These are phyloP conservation scores for Pemphigus obesinymphae DNA, from an alignment of 1,140 invertebrate species.

Conservation along the genomic window DNA sequence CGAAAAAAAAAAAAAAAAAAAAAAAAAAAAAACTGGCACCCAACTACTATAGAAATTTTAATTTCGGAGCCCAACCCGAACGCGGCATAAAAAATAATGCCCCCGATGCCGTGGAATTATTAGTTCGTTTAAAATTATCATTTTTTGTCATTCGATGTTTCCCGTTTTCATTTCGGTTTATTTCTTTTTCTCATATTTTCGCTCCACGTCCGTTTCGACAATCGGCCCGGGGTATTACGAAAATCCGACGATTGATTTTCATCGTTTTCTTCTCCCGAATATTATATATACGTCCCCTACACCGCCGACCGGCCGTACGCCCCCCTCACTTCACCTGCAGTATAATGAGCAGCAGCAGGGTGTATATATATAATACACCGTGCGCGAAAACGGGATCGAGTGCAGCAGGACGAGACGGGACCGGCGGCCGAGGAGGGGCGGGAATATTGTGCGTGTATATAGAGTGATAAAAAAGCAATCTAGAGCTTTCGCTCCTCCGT, in stretches of 20 bases:
- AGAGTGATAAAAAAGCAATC: slow-evolving; percentile 40
- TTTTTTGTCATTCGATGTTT: too few species aligned
- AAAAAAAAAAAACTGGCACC: too few species aligned
- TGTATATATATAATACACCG: not conserved
- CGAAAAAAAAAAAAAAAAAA: too few species aligned
- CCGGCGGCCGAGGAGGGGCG: not conserved
- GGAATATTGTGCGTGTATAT: slow-evolving; percentile 22
- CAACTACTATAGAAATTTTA: too few species aligned
- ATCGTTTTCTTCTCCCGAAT: not conserved
- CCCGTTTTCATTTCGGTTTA: too few species aligned
- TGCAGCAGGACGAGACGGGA: not conserved
- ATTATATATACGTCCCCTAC: too few species aligned
- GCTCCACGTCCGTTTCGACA: not conserved
- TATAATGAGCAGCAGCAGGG: not conserved
- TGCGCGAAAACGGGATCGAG: not conserved
- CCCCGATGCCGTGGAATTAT: not conserved
- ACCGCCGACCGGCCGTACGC: not conserved
- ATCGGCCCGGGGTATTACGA: not conserved
- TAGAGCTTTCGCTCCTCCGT: not conserved
- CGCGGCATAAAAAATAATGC: not conserved
- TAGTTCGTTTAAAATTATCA: too few species aligned
- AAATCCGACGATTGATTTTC: slow-evolving; percentile 37
- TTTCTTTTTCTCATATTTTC: not conserved
- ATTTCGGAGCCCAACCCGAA: too few species aligned
- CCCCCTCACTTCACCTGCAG: too few species aligned